phyloP scores from a whole-genome alignment of 2,113 vertebrate genomes.

The Gnathonemus longibarbis region DNA sequence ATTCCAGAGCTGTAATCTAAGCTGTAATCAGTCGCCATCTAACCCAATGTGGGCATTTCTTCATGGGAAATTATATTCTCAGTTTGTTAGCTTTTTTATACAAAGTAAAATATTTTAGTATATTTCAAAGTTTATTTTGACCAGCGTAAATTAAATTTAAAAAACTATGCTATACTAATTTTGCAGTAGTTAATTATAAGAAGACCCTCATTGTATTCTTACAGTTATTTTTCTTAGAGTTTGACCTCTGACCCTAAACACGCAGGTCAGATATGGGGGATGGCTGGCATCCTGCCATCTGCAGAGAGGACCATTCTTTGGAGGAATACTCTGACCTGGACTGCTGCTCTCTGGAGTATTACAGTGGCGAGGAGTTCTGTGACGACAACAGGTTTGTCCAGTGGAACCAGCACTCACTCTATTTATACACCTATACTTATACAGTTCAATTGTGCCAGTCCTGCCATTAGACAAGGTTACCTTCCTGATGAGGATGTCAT shows the following conservation, averaged over 20 bases:
- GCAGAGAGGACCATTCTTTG: conserved; percentile 70
- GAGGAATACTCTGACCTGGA: conserved; percentile 70
- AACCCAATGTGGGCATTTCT: background rate
- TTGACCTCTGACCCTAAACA: conserved; percentile 13
- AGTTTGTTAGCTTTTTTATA: background rate
- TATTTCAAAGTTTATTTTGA: background rate
- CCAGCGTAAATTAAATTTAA: background rate
- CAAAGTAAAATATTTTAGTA: background rate
- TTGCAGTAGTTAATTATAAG: background rate
- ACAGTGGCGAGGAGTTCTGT: conserved; percentile 89
- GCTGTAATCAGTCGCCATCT: background rate
- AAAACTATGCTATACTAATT: background rate
- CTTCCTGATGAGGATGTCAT: background rate
- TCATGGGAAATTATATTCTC: background rate
- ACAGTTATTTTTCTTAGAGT: background rate
- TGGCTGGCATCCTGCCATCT: conserved; percentile 74
- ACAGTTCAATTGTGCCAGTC: background rate
- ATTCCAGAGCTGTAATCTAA: background rate
- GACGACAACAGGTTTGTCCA: conserved; percentile 67
- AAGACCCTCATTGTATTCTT: background rate
- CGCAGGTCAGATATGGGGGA: conserved; percentile 80
- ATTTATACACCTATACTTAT: background rate
- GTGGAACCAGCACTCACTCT: background rate
- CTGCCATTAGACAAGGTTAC: background rate
- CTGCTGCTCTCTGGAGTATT: conserved; percentile 76